Base-by-base conservation (phyloP, 2,888 invertebrate species). In the Lasioglossum pauxillum region DNA sequence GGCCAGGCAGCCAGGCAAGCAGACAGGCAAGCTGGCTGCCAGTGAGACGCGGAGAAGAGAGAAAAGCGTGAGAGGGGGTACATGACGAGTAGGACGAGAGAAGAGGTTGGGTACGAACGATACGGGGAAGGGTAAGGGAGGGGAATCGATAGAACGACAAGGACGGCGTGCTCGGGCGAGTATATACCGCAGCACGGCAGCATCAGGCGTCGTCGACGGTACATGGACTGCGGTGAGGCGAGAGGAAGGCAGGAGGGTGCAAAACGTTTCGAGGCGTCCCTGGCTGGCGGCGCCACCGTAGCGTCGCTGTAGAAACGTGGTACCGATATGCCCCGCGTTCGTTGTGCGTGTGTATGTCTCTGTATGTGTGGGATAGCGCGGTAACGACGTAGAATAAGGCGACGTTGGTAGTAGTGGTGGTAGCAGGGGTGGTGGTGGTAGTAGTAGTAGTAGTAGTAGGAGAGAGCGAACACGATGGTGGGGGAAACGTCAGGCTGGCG, bases 131-230 rank as follows among this genome's bases (percentile, higher is more conserved):
- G 83, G 88, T 89, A 90, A 89, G 84, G 84, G 88, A 85, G 91
- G 92, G 93, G 93, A 92, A 94, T 94, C 93, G 93, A 94, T 94
- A 93, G 93, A 91, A 94, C 90, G 93, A 93, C 93, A 92, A 94
- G 94, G 93, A 94, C 94, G 91, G 91, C 83, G 90, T 82, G 90
- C 84, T 57, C 57, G 57, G 57, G 86, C 80, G 79, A 85, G 90
- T 90, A 88, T 89, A 89, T 88, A 84, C 82, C 86, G 88, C 86
- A 89, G 89, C 91, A 91, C 89, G 89, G 90, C 90, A 88, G 91
- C 91, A 88, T 92, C 89, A 89, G 89, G 86, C 90, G 90, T 89
- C 85, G 86, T 84, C 85, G 87, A 27, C 83, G 83, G 88, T 86
- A 87, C 79, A 84, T 88, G 84, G 80, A 80, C 79, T 76, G 84